Evolutionary conservation across 1,140 invertebrate species (phyloP), one percentile per base, ranked within the genome.

Genomic region (Cydia fagiglandana): DNA sequence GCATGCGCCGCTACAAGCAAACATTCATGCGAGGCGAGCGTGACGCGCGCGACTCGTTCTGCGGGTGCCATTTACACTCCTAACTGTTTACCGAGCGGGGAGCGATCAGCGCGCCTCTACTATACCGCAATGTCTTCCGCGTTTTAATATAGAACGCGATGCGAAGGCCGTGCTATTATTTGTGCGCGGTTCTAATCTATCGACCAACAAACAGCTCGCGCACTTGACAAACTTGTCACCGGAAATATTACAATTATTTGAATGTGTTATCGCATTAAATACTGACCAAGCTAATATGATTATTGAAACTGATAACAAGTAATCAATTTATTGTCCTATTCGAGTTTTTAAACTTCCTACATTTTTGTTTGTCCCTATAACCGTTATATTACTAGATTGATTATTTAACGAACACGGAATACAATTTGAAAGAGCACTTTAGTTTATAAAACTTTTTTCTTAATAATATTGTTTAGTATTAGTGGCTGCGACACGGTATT

Each of bases 101-200:
- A 90, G 80, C 83, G 82, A 90, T 88, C 86, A 79, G 83, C 79
- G 84, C 83, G 86, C 83, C 86, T 87, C 88, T 88, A 88, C 66
- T 70, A 83, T 88, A 82, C 85, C 85, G 87, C 87, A 89, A 86
- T 87, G 86, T 85, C 89, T 92, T 92, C 91, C 91, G 91, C 84
- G 87, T 91, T 88, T 83, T 91, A 92, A 92, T 92, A 90, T 92
- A 92, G 91, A 84, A 76, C 80, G 83, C 84, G 89, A 75, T 80
- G 83, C 84, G 90, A 92, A 92, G 91, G 91, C 85, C 89, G 84
- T 73, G 79, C 76, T 83, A 86, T 87, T 85, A 87, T 89, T 87
- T 81, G 86, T 81, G 80, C 77, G 80, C 66, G 66, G 30, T 81
- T 84, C 85, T 80, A 86, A 91, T 84, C 85, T 80, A 86, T 89